Conservation (phyloP, 2,797 vertebrate genomes). For the Synaphobranchus kaupii region DNA sequence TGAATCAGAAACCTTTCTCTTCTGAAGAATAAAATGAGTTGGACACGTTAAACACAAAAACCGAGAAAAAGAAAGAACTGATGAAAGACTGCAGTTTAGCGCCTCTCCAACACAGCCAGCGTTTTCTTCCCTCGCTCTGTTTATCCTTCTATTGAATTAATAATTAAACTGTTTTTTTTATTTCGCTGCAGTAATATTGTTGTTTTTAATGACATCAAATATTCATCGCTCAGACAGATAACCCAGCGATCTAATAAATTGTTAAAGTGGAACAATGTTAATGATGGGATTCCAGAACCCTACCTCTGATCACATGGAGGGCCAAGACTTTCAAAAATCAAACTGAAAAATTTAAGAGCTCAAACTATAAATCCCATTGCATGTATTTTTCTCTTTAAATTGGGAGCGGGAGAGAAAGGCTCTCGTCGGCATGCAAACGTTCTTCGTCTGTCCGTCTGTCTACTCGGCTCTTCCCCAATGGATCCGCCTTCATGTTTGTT, state of each 20-base stretch:
- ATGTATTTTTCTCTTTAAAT: constrained; percentile 26
- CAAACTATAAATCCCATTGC: constrained; percentile 30
- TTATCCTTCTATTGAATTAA: constrained; percentile 47
- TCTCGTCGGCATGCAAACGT: background rate
- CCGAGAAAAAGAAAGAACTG: constrained; percentile 1
- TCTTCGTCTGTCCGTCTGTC: background rate
- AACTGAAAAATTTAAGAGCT: constrained; percentile 39
- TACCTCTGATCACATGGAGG: constrained; percentile 33
- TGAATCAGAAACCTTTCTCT: background rate
- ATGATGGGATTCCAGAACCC: constrained; percentile 31
- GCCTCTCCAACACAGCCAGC: constrained; percentile 21
- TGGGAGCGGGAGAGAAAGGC: constrained; percentile 21
- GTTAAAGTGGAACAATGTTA: constrained; percentile 47
- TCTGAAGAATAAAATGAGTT: constrained; percentile 18
- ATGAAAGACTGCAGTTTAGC: constrained; percentile 10
- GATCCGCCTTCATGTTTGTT: constrained; percentile 14
- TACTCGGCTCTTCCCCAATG: constrained; percentile 2
- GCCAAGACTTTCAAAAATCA: constrained; percentile 43
- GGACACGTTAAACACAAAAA: constrained; percentile 25
- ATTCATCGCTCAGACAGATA: constrained; percentile 38
- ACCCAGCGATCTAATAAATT: constrained; percentile 52
- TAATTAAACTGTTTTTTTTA: constrained; percentile 53
- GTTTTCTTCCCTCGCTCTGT: constrained; percentile 13
- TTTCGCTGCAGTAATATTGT: constrained; percentile 50
- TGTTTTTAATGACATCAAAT: constrained; percentile 44